phyloP scores from a whole-genome alignment of 2,113 vertebrate genomes.

The Erpornis zantholeuca region DNA sequence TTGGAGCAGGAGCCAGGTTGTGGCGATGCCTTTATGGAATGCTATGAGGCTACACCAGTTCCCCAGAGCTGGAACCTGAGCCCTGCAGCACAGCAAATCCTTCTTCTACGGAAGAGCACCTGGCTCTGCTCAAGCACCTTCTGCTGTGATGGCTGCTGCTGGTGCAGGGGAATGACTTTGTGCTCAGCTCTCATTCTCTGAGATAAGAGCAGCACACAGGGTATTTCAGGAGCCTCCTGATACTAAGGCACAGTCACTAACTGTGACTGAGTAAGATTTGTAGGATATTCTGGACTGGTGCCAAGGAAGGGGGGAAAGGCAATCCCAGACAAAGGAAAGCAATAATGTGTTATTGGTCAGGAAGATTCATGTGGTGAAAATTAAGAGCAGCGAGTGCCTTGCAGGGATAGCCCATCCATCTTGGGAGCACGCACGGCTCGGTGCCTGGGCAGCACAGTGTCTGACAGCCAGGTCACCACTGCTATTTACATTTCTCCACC shows the following conservation, averaged over 20 bases:
- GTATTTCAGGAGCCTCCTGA: neutral
- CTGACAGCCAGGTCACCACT: neutral
- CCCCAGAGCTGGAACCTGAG: neutral
- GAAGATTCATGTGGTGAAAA: neutral
- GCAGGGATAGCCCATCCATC: neutral
- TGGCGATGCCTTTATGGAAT: neutral
- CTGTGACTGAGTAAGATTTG: neutral
- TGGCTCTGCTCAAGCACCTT: neutral
- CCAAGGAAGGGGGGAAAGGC: neutral
- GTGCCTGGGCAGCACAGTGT: neutral
- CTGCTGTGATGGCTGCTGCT: neutral
- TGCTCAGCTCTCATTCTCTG: neutral
- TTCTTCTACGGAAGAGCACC: neutral
- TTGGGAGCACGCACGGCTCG: accelerated
- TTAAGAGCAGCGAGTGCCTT: neutral
- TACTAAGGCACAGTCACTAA: neutral
- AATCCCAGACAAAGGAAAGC: neutral
- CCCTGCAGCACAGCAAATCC: neutral
- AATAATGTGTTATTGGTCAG: neutral
- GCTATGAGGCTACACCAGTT: neutral
- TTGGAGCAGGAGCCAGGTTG: neutral
- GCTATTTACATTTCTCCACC: neutral
- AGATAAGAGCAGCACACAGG: neutral
- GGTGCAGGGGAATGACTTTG: too few relatives aligned
- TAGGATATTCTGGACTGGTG: neutral